Percentiles rank a stretch among this genome's conserved stretches.
phyloP scores from a whole-genome alignment of 2,888 invertebrate species.

The Gasteruption jaculator region DNA sequence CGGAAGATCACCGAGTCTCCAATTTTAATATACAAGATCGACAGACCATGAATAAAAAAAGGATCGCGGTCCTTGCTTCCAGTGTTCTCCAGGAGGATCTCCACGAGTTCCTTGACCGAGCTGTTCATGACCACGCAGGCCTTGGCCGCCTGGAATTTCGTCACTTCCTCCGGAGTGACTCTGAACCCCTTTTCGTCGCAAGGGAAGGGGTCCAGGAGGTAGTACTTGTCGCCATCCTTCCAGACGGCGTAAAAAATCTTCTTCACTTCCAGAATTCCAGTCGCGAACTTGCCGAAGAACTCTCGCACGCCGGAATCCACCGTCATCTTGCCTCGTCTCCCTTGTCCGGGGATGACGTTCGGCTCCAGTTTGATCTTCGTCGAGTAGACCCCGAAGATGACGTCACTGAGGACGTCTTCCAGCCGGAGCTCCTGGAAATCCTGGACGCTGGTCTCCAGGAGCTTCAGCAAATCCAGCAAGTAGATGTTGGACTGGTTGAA shows the following conservation, averaged over 20 bases:
- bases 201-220: conserved; percentile 42
- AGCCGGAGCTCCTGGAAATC: conserved; percentile 29
- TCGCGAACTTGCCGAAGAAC: conserved; percentile 31
- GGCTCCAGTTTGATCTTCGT: conserved; percentile 40
- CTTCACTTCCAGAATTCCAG: conserved; percentile 41
- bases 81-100: conserved; percentile 40
- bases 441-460: conserved; percentile 36
- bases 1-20: conserved; percentile 41
- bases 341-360: conserved; percentile 38
- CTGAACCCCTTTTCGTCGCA: conserved; percentile 42
- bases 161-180: conserved; percentile 10
- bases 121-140: conserved; percentile 44
- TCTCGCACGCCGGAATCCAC: conserved; percentile 34
- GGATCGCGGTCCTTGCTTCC: conserved; percentile 39
- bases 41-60: conserved; percentile 38
- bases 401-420: conserved; percentile 38
- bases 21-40: conserved; percentile 41
- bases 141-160: not conserved
- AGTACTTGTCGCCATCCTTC: conserved; percentile 41
- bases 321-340: conserved; percentile 31
- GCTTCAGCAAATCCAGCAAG: conserved; percentile 38
- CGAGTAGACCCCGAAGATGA: conserved; percentile 42
- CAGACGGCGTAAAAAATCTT: conserved; percentile 41
- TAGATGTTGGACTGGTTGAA: conserved; percentile 45
- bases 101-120: conserved; percentile 36